Conservation (phyloP, 92 coral and sea anemone genomes). For the Epizoanthus stellaris region DNA sequence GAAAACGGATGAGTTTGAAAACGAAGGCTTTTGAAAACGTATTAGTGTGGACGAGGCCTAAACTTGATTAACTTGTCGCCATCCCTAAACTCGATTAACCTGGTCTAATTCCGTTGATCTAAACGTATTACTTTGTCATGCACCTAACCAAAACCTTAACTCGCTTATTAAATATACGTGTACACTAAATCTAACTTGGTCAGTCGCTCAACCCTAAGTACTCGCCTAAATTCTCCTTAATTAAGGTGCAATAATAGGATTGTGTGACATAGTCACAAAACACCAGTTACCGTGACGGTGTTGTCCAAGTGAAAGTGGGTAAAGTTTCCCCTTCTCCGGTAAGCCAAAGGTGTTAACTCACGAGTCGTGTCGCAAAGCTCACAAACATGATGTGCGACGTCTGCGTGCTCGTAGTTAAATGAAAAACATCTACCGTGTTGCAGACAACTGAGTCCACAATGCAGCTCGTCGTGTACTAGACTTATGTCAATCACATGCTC, state of each 20-base stretch:
- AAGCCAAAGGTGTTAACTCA: neutral
- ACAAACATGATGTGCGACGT: neutral
- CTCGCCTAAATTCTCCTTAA: no score
- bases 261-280: neutral
- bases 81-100: no score
- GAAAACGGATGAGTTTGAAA: no score
- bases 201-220: no score
- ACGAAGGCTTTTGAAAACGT: no score
- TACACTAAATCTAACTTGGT: no score
- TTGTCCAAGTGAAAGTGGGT: neutral
- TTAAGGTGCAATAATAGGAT: neutral
- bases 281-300: neutral
- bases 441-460: neutral
- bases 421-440: slow-evolving; percentile 5
- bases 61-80: no score
- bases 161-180: no score
- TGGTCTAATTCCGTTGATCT: no score
- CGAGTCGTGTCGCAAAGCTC: slow-evolving; percentile 4
- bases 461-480: slow-evolving; percentile 12
- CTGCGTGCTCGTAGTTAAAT: neutral
- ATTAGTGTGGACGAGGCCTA: no score
- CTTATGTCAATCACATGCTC: neutral
- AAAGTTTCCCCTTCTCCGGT: neutral
- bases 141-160: no score
- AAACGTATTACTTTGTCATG: no score